A percentile compares a stretch with the other conserved stretches of the same genome.
These are phyloP conservation scores for Anabacerthia variegaticeps DNA, from an alignment of 2,797 vertebrate genomes.

Conservation along the genomic window DNA sequence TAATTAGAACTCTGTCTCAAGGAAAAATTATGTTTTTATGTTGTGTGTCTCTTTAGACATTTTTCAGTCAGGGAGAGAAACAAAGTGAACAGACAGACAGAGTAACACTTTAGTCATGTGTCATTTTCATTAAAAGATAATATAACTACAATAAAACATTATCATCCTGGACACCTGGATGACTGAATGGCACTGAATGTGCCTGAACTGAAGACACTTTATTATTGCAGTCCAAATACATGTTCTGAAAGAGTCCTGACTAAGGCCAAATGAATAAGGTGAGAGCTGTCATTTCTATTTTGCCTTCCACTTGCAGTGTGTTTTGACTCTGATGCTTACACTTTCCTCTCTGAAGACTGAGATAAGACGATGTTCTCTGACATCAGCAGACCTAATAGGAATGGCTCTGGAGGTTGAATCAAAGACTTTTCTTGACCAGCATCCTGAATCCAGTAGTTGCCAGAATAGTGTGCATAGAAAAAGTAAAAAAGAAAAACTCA, in stretches of 20 bases:
- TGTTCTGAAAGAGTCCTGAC: neutral
- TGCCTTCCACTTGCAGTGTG: neutral
- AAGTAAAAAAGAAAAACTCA: neutral
- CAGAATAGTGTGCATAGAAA: neutral
- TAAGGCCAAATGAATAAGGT: neutral
- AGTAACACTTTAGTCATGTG: neutral
- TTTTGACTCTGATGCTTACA: neutral
- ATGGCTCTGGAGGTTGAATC: neutral
- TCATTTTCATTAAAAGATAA: neutral
- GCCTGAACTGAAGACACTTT: neutral
- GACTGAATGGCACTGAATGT: neutral
- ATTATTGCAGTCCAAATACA: neutral
- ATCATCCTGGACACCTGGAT: neutral
- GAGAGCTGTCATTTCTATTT: neutral
- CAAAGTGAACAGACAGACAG: neutral
- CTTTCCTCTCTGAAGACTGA: neutral
- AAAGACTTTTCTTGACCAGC: neutral
- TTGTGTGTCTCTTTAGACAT: neutral
- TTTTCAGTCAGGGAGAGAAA: neutral
- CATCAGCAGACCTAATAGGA: neutral
- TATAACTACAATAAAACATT: neutral
- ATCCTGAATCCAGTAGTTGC: neutral
- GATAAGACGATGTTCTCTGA: neutral
- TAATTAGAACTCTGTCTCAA: neutral
- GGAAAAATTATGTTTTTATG: neutral